Evolutionary conservation across 2,888 invertebrate species (phyloP).

Genomic region (Argyresthia albistria): DNA sequence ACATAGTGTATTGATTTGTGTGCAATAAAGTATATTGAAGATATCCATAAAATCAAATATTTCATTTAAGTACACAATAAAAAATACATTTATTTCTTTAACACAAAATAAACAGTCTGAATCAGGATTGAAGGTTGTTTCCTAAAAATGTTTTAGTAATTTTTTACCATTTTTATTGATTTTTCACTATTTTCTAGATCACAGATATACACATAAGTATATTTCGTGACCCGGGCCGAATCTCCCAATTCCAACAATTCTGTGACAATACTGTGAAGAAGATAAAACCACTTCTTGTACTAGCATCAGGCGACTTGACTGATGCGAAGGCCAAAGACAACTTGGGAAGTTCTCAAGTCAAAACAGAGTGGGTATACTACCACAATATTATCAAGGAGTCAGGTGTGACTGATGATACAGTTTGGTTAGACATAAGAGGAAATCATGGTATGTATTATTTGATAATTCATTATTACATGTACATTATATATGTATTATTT

Average conservation of each 20-base stretch:
- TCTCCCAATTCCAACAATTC: slow-evolving; percentile 84
- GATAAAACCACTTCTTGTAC: slow-evolving; percentile 82
- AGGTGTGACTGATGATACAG: slow-evolving; percentile 76
- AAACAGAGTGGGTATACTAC: slow-evolving; percentile 89
- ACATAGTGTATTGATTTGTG: too few species aligned
- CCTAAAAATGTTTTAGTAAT: neutral
- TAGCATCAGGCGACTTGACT: slow-evolving; percentile 91
- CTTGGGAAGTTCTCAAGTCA: slow-evolving; percentile 85
- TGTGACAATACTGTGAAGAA: slow-evolving; percentile 80
- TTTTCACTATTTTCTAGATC: slow-evolving; percentile 71
- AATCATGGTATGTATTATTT: slow-evolving; percentile 86
- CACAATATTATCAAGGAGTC: slow-evolving; percentile 77
- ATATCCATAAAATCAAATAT: too few species aligned
- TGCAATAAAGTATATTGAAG: too few species aligned
- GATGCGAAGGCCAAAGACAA: slow-evolving; percentile 87
- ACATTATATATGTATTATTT: neutral
- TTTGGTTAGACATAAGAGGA: slow-evolving; percentile 92
- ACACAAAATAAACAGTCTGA: too few species aligned
- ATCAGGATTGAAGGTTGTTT: too few species aligned
- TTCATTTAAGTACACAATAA: too few species aligned
- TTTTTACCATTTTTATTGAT: neutral
- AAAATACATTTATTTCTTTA: too few species aligned
- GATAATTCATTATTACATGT: too few species aligned
- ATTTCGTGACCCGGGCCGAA: slow-evolving; percentile 82
- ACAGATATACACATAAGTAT: slow-evolving; percentile 92